Conservation (phyloP, 2,113 vertebrate genomes). For the Phyllostomus hastatus region DNA sequence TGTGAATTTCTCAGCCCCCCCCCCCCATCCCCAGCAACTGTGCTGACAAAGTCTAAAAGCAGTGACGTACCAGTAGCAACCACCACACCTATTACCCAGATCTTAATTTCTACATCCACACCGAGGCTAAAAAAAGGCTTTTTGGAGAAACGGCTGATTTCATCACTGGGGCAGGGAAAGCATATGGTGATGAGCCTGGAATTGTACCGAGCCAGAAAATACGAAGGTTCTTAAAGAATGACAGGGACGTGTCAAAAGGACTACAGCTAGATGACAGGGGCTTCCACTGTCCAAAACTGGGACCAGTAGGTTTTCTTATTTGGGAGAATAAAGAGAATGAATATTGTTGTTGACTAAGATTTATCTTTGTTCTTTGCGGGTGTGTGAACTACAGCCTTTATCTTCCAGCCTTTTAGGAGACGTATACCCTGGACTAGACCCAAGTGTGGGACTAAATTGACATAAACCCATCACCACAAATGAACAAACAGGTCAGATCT, state of each 20-base stretch:
- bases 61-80: not conserved
- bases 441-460: not conserved
- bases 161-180: not conserved
- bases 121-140: not conserved
- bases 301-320: not conserved
- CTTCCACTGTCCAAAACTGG: not conserved
- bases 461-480: not conserved
- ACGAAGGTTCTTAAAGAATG: not conserved
- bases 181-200: not conserved
- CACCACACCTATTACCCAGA: not conserved
- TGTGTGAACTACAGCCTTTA: not conserved
- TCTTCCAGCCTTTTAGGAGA: not conserved
- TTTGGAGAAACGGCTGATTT: not conserved
- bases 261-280: not conserved
- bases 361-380: not conserved
- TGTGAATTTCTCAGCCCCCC: too few relatives aligned
- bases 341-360: not conserved
- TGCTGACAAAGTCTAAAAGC: not conserved
- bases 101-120: not conserved
- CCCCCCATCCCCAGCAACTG: not conserved
- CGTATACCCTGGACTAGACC: not conserved
- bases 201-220: not conserved
- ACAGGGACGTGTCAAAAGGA: not conserved
- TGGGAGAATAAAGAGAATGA: not conserved
- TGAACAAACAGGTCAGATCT: not conserved